Evolutionary conservation across 2,888 invertebrate genomes (phyloP), one percentile per base, ranked within the genome.

Genomic region (Drosophila neonasuta): DNA sequence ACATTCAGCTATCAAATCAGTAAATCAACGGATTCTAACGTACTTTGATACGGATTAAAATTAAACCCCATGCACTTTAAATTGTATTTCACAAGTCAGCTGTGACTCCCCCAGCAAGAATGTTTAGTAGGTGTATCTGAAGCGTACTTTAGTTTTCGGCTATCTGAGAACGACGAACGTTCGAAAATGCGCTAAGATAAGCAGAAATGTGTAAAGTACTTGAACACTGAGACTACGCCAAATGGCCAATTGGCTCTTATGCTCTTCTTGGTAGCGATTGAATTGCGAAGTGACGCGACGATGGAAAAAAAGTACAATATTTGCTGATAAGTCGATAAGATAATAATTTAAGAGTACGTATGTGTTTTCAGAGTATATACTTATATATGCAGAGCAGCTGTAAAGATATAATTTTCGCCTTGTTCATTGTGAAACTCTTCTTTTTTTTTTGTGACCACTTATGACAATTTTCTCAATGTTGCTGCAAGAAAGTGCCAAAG

Each of bases 101-200:
- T 54, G 80, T 82, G 70, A 66, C 56, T 77, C 77, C 85, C 80
- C 54, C 4, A 30, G 13, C n/a, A n/a, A 50, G n/a, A 45, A 32
- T 57, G 30, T 17, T 2, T 29, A 11, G 52, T 64, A 20, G 49
- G 49, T 58, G 15, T 24, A 24, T 24, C 32, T 32, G 32, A 10
- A 32, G 3, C 32, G 3, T 32, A 34, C 17, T 52, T 50, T 50
- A 61, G 30, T 41, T 62, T 56, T 57, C 52, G 46, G 49, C 15
- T 17, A 42, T 36, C 50, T 9, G 17, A 39, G 41, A 58, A 66
- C 72, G 72, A n/a, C 4, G 34, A 36, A 36, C 36, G 36, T 54
- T 72, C 59, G 65, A 86, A 84, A 79, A 79, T 82, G 71, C 17
- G 77, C 77, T 20, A 46, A 68, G 86, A 76, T 86, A 86, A 81